Evolutionary conservation across 2,797 vertebrate species (phyloP).

Genomic region (Caiman crocodilus): DNA sequence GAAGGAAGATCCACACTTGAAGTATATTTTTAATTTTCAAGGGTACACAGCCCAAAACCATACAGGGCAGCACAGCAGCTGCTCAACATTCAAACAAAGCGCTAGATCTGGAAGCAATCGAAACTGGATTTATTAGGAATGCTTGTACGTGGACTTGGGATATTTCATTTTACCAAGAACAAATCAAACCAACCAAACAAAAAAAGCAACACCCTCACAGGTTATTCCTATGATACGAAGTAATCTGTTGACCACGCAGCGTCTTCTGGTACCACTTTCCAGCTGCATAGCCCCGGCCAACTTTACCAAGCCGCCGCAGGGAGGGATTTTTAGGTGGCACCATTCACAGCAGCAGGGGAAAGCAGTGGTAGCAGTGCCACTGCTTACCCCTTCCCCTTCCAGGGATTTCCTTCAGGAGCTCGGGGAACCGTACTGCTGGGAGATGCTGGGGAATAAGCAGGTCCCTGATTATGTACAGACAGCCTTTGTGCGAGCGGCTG

Average conservation of each 20-base stretch:
- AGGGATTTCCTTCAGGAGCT: conserved; percentile 45
- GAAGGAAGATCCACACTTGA: not conserved
- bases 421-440: conserved; percentile 52
- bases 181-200: not conserved
- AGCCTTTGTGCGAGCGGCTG: conserved; percentile 72
- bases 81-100: conserved; percentile 21
- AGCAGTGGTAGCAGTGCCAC: conserved; percentile 1
- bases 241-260: not conserved
- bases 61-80: not conserved
- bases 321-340: not conserved
- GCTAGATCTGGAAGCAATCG: conserved; percentile 55
- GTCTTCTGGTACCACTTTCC: not conserved
- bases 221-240: not conserved
- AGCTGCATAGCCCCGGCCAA: fast-evolving
- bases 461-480: conserved; percentile 61
- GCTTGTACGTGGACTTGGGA: not conserved
- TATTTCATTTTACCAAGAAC: not conserved
- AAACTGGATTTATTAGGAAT: conserved; percentile 25
- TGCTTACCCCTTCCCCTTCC: conserved; percentile 32
- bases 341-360: not conserved
- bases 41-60: not conserved
- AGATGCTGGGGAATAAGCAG: conserved; percentile 73
- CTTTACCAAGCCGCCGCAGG: conserved; percentile 22
- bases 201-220: not conserved
- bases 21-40: conserved; percentile 36